These are phyloP conservation scores for Callosobruchus maculatus DNA, from an alignment of 2,888 invertebrate genomes.

Conservation along the genomic window DNA sequence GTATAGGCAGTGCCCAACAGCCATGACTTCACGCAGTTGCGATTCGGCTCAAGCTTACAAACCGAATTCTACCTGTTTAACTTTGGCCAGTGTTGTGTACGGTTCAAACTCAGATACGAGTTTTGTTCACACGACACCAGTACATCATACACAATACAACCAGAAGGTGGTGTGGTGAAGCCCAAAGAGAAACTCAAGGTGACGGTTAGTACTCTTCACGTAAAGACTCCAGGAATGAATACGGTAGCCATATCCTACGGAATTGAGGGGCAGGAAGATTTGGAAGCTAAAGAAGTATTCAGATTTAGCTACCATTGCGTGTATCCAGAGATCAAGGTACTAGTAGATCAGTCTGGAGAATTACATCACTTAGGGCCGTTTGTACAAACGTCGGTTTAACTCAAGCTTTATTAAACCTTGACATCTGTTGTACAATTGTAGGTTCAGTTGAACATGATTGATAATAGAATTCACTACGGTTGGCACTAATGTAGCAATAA, in stretches of 20 bases:
- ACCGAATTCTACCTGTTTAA: conserved; percentile 45
- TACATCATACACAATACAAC: conserved; percentile 14
- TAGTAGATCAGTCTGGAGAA: neutral
- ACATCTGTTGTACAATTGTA: too few relatives aligned
- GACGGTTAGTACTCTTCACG: neutral
- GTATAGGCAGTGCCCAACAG: conserved; percentile 45
- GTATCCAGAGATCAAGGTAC: conserved; percentile 43
- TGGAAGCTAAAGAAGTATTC: conserved; percentile 29
- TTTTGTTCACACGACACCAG: conserved; percentile 9
- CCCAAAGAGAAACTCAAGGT: neutral
- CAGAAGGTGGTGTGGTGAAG: conserved; percentile 21
- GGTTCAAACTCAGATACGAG: conserved; percentile 36
- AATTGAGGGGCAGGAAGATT: neutral
- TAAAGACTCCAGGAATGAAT: neutral
- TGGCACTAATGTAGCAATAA: too few relatives aligned
- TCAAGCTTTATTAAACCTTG: too few relatives aligned
- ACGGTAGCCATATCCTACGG: neutral
- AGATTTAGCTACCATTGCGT: conserved; percentile 37
- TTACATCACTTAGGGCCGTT: too few relatives aligned
- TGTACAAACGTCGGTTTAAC: too few relatives aligned
- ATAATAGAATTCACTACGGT: too few relatives aligned
- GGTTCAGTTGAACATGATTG: too few relatives aligned
- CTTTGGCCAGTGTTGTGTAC: conserved; percentile 44
- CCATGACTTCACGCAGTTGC: conserved; percentile 38
- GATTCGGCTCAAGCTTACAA: conserved; percentile 32